phyloP scores from a whole-genome alignment of 1,140 invertebrate species.

The Zaprionus davidi region DNA sequence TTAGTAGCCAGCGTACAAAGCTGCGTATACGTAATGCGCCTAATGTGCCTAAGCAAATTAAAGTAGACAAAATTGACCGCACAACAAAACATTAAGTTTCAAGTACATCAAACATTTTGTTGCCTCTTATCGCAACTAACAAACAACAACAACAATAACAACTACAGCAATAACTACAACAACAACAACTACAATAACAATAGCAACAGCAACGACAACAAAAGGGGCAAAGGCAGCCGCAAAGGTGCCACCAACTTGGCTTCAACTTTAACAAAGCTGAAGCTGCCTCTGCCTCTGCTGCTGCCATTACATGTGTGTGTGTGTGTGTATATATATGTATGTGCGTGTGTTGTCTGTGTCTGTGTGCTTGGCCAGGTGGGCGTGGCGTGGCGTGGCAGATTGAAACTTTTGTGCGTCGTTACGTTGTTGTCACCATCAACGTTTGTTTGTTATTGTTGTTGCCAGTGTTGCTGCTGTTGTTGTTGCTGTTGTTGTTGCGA shows the following conservation, averaged over 20 bases:
- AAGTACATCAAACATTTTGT: constrained; percentile 82
- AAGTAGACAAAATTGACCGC: constrained; percentile 60
- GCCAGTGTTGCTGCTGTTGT: constrained; percentile 7
- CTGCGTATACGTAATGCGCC: constrained; percentile 11
- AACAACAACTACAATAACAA: constrained; percentile 12
- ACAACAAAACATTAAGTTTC: constrained; percentile 77
- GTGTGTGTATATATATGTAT: not conserved
- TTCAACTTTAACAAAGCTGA: constrained; percentile 32
- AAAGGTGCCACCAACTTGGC: constrained; percentile 80
- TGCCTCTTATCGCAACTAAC: constrained; percentile 57
- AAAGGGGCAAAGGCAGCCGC: constrained; percentile 26
- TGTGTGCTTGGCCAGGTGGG: constrained; percentile 10
- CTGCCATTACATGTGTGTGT: constrained; percentile 5
- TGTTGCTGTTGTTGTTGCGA: constrained; percentile 54
- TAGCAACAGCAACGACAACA: constrained; percentile 17
- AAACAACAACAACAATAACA: constrained; percentile 40
- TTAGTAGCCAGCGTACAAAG: constrained; percentile 26
- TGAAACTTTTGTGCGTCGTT: constrained; percentile 80
- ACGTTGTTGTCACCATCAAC: constrained; percentile 51
- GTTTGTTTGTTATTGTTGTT: constrained; percentile 24
- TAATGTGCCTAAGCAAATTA: constrained; percentile 23
- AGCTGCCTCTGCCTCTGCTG: not conserved
- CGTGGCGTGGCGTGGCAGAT: constrained; percentile 30
- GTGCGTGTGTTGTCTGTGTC: constrained; percentile 9
- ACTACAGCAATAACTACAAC: constrained; percentile 17